Percentiles rank a stretch among this genome's conserved stretches.
phyloP scores from a whole-genome alignment of 2,113 vertebrate genomes.

The Caloenas nicobarica region DNA sequence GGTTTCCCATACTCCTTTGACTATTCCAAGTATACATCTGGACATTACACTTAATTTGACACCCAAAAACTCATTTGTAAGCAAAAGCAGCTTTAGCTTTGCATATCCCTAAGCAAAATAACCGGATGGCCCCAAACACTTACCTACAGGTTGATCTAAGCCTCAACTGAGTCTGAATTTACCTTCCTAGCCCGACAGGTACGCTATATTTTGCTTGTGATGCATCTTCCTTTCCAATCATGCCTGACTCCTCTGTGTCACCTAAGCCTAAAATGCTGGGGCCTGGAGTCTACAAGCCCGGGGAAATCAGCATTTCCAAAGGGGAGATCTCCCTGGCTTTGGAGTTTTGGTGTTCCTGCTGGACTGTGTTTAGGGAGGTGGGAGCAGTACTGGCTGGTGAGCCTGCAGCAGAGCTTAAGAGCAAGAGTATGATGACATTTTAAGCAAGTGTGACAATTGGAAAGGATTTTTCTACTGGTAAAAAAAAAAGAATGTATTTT shows the following conservation, averaged over 20 bases:
- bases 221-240: neutral
- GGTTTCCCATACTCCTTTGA: neutral
- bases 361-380: neutral
- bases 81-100: neutral
- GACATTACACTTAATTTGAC: neutral
- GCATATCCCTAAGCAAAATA: neutral
- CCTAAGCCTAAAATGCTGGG: neutral
- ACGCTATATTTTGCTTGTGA: neutral
- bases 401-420: neutral
- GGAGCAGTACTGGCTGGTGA: neutral
- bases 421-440: neutral
- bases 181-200: neutral
- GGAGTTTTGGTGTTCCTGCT: neutral
- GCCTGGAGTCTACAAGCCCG: neutral
- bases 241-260: neutral
- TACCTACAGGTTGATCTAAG: neutral
- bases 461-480: neutral
- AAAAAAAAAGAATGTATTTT: neutral
- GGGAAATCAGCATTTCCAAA: neutral
- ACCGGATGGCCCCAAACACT: neutral
- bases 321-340: neutral
- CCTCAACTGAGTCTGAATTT: neutral
- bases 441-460: neutral
- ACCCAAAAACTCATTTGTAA: neutral
- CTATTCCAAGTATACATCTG: neutral